A percentile compares a stretch with the other conserved stretches of the same genome.
phyloP scores from a whole-genome alignment of 2,113 vertebrate genomes.

The Diadophis punctatus region DNA sequence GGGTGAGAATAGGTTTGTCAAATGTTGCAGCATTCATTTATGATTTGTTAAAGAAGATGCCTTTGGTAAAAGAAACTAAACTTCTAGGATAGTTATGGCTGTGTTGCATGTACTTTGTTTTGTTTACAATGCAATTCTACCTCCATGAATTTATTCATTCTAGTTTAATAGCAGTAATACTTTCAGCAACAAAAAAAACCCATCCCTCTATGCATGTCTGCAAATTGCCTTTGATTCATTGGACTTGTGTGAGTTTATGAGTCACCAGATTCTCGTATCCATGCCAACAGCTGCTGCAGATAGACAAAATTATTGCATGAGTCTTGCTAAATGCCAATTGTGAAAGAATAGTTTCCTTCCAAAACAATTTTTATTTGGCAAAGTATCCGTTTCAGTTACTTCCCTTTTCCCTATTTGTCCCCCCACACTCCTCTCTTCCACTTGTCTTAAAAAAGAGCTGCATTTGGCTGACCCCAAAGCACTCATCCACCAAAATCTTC shows the following conservation, averaged over 20 bases:
- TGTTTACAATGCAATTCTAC: background rate
- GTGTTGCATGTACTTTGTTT: background rate
- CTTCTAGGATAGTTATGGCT: background rate
- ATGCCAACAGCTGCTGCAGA: background rate
- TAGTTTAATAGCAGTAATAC: background rate
- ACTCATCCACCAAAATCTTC: background rate
- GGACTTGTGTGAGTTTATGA: background rate
- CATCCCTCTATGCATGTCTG: background rate
- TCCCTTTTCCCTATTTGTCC: background rate
- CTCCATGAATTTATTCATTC: background rate
- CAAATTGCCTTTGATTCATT: background rate
- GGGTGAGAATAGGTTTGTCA: too few species aligned
- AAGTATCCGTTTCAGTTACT: background rate
- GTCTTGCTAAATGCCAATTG: slow-evolving; percentile 6
- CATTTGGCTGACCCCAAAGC: background rate
- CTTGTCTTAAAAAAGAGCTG: background rate
- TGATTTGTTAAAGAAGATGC: background rate
- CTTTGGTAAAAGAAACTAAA: background rate
- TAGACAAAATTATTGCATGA: slow-evolving; percentile 5
- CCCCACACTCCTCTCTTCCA: too few species aligned
- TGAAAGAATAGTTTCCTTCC: background rate
- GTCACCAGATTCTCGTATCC: background rate
- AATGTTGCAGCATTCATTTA: background rate
- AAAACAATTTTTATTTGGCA: background rate
- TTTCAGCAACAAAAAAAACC: background rate